Conservation (phyloP, 2,113 vertebrate species). For the Oenanthe oenanthe region DNA sequence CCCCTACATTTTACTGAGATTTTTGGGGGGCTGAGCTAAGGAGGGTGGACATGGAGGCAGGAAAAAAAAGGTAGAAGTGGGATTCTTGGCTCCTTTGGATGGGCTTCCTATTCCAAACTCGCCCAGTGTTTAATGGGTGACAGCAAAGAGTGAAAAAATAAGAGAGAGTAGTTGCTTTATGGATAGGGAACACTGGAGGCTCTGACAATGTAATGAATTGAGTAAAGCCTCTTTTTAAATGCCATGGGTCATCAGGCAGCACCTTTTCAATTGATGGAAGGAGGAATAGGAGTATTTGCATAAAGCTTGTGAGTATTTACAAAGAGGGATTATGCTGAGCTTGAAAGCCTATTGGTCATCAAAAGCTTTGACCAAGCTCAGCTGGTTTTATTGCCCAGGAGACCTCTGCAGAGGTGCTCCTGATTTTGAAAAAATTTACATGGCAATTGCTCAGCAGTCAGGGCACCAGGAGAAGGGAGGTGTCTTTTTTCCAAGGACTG, state of each 20-base stretch:
- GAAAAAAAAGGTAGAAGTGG: not conserved
- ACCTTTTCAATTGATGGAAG: not conserved
- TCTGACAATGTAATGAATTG: not conserved
- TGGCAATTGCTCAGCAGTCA: not conserved
- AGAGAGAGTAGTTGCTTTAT: not conserved
- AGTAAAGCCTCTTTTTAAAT: not conserved
- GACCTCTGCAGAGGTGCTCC: not conserved
- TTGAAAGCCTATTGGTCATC: not conserved
- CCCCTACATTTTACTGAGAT: not conserved
- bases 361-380: not conserved
- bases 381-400: conserved; percentile 17
- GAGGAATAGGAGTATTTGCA: not conserved
- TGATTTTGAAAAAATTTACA: not conserved
- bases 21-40: not conserved
- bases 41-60: not conserved
- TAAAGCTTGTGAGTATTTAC: not conserved
- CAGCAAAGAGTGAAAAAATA: not conserved
- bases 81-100: not conserved
- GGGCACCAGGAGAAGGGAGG: not conserved
- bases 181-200: not conserved
- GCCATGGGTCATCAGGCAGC: not conserved
- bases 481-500: not conserved
- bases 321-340: not conserved
- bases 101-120: not conserved
- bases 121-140: not conserved